Evolutionary conservation across 2,113 vertebrate species (phyloP).

Genomic region (Gyps fulvus): DNA sequence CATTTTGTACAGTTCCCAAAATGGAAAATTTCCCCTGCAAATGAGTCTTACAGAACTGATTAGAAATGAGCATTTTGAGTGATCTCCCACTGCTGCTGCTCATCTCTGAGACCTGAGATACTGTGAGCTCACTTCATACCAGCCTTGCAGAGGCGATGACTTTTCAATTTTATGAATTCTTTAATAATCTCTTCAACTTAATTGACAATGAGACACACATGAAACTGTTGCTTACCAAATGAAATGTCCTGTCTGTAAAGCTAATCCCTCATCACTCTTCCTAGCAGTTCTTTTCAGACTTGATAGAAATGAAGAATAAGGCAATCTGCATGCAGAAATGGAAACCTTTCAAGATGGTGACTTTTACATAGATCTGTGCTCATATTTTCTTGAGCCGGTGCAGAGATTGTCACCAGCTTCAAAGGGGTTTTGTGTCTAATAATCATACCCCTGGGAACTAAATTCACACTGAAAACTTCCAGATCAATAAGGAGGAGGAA

Average conservation of each 20-base stretch:
- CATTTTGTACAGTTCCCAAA: not conserved
- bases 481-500: not conserved
- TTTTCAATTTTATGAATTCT: not conserved
- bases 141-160: not conserved
- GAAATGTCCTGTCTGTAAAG: not conserved
- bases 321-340: not conserved
- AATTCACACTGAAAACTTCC: not conserved
- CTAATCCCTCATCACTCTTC: not conserved
- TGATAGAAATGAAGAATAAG: not conserved
- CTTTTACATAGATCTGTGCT: not conserved
- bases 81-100: not conserved
- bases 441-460: not conserved
- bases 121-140: not conserved
- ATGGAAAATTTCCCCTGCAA: not conserved
- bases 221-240: not conserved
- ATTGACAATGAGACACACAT: not conserved
- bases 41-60: not conserved
- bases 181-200: not conserved
- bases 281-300: not conserved
- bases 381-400: accelerated
- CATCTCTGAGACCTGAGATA: not conserved
- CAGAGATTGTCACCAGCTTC: not conserved
- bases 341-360: not conserved
- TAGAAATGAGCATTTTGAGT: not conserved
- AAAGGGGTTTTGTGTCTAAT: not conserved